Evolutionary conservation across 2,113 vertebrate species (phyloP), one percentile per base, ranked within the genome.

Genomic region (Hippocampus guttulatus): DNA sequence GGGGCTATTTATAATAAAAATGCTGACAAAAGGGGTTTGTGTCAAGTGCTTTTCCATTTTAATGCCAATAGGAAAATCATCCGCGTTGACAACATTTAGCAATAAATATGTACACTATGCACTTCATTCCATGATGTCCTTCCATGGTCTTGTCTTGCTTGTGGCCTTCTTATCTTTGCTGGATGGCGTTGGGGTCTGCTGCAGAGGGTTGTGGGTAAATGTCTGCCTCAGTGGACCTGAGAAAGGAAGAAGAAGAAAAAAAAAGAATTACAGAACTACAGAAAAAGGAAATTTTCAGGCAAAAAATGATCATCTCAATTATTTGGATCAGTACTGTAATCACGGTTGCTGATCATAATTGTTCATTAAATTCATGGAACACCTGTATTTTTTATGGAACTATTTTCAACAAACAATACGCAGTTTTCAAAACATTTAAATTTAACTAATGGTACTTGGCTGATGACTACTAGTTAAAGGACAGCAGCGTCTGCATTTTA

Each of bases 151-250:
- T 3, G 71, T 77, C 71, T 93, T 94, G 41, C 12, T 63, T 20
- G 0, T 16, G 4, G 69, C 57, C 20, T 49, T 5, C 40, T 91
- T 91, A 5, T 45, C 52, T 74, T 85, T 81, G 12, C 70, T 11
- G 2, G 87, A 62, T 40, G 73, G 66, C 27, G 88, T 83, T 51
- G 84, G 70, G 0, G 49, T 68, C 75, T 93, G 92, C 71, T 93
- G 85, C 21, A 95, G 76, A 57, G 95, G 95, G 80, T 94, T 96
- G 60, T 95, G 92, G 80, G 91, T 81, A 78, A 94, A 96, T 0
- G 95, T 96, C 87, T 95, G 95, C 74, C 92, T 91, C 84, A 96
- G 83, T 0, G 95, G 94, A 47, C 95, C 95, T 96, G 76, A 6
- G 55, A 38, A 64, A 67, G 27, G 33, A 27, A 11, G 30, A 75